Base-by-base conservation (phyloP, 1,140 invertebrate species). In the Diabrotica virgifera region DNA sequence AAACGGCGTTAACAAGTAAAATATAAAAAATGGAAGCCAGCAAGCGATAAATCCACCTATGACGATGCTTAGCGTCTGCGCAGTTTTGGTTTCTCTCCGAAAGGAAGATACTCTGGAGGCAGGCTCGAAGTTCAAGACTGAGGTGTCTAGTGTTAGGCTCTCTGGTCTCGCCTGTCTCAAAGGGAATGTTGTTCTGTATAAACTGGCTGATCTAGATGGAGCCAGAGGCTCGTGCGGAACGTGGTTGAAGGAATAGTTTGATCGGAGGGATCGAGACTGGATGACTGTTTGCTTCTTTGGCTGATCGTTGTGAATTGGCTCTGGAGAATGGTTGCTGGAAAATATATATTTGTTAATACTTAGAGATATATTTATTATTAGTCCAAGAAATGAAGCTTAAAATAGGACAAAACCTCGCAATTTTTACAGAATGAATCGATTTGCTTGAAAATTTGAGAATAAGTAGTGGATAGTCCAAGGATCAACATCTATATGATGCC, bases 41-140 rank as follows among this genome's bases (percentile, higher is more conserved):
- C 94, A 97, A 4, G 92, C 86, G 6, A 97, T 87, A 76, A 97
- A 96, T 6, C 92, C 93, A 5, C 94, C 94, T 35, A 96, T 93
- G 3, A 97, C 94, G 35, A 96, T 87, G 8, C 92, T 93, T 36
- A 97, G 80, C 0, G 94, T 96, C 77, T 95, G 91, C 10, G 94
- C 92, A 0, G 94, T 95, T 81, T 95, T 94, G 2, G 87, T 89
- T 69, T 95, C 92, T 58, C 90, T 82, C 63, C 87, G 80, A 62
- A 88, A 81, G 10, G 87, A 87, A 2, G 86, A 87, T 0, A 88
- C 86, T 57, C 86, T 75, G 65, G 79, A 81, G 7, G 82, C 72
- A 8, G 76, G 72, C 59, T 79, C 75, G 52, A 71, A 77, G 50
- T 78, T 77, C 59, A 78, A 58, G 11, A 76, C 70, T 36, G 72